Percentiles rank a stretch among this genome's conserved stretches.
Conservation (phyloP, 2,113 vertebrate genomes). For the Chloroceryle aenea region DNA sequence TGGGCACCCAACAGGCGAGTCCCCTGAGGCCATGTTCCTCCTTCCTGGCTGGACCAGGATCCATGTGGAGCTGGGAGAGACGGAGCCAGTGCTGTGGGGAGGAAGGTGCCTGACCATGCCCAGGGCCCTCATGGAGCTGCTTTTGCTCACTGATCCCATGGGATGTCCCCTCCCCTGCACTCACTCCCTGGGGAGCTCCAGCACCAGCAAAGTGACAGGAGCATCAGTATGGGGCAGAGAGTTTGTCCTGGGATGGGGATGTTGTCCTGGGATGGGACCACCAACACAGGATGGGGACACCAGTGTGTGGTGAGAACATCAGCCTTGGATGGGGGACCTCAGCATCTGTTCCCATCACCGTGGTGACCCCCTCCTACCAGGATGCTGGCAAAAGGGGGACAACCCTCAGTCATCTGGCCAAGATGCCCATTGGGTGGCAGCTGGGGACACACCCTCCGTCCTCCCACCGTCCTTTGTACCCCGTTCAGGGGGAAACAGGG, state of each 20-base stretch:
- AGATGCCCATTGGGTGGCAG: neutral
- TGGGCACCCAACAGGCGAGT: fast-evolving
- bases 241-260: neutral
- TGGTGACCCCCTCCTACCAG: fast-evolving
- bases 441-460: neutral
- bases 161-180: neutral
- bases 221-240: neutral
- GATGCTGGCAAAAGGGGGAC: neutral
- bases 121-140: neutral
- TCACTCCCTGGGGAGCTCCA: fast-evolving
- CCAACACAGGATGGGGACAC: neutral
- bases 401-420: neutral
- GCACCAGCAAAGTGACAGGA: neutral
- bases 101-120: neutral
- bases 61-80: fast-evolving
- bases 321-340: neutral
- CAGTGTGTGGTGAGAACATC: neutral
- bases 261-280: neutral
- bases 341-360: neutral
- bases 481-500: too few relatives aligned
- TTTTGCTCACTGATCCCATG: neutral
- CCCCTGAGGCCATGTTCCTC: neutral
- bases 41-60: neutral
- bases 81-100: neutral
- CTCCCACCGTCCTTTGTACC: neutral